Evolutionary conservation across 1,140 invertebrate species (phyloP).

Genomic region (Calosoma granatense): DNA sequence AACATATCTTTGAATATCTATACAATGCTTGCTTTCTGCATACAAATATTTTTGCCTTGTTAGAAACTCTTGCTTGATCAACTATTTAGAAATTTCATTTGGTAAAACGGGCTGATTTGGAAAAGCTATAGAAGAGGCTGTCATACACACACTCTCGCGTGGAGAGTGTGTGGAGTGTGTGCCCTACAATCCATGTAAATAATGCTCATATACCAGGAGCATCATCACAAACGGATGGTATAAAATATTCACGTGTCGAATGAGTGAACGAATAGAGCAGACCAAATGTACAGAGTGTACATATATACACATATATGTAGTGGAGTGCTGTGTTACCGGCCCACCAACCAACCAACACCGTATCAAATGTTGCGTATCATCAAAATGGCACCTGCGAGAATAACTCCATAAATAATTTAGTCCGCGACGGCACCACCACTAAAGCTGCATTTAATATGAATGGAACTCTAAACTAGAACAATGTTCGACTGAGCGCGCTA

Average conservation of each 20-base stretch:
- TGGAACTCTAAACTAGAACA: constrained; percentile 4
- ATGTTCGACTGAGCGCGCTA: background rate
- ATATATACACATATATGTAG: too few relatives aligned
- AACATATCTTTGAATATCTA: too few relatives aligned
- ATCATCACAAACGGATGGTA: background rate
- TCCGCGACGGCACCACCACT: background rate
- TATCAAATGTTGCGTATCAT: constrained; percentile 9
- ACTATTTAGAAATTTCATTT: too few relatives aligned
- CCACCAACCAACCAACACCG: too few relatives aligned
- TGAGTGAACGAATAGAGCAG: background rate
- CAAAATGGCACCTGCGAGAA: constrained; percentile 6
- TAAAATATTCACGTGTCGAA: background rate
- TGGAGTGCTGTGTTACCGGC: too few relatives aligned
- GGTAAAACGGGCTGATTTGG: too few relatives aligned
- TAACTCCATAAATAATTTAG: constrained; percentile 7
- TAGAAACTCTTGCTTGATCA: too few relatives aligned
- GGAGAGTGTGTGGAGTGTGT: background rate
- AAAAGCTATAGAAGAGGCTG: background rate
- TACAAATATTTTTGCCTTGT: too few relatives aligned
- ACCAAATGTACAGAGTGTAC: too few relatives aligned
- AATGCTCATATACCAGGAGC: background rate
- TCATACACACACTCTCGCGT: background rate
- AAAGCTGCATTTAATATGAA: constrained; percentile 6
- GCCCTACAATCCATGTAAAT: background rate
- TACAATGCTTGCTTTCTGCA: too few relatives aligned